A percentile compares a stretch with the other conserved stretches of the same genome.
phyloP scores from a whole-genome alignment of 1,140 invertebrate species.

The Panulirus ornatus region DNA sequence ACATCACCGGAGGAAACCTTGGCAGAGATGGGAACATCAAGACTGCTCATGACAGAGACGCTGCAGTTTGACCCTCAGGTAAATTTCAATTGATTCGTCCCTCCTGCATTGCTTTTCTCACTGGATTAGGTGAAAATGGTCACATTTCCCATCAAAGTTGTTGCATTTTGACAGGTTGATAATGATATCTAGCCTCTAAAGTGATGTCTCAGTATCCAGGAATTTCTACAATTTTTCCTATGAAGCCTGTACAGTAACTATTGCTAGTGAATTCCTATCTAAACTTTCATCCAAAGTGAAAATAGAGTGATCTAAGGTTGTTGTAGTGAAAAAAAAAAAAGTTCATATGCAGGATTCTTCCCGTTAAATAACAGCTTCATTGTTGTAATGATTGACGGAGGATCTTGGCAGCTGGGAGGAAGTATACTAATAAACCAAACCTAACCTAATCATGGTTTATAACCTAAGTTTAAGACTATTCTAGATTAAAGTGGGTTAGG shows the following conservation, averaged over 20 bases:
- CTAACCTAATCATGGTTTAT: not conserved
- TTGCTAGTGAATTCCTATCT: not conserved
- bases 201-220: not conserved
- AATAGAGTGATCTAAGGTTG: constrained; percentile 5
- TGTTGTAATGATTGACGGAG: not conserved
- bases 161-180: too few relatives aligned
- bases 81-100: not conserved
- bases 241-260: not conserved
- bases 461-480: not conserved
- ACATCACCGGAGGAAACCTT: not conserved
- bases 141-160: not conserved
- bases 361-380: not conserved
- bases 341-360: not conserved
- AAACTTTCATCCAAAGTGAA: not conserved
- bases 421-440: not conserved
- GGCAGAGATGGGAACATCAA: not conserved
- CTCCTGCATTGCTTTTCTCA: not conserved
- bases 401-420: not conserved
- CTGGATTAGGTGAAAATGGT: not conserved
- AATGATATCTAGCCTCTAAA: not conserved
- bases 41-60: too few relatives aligned
- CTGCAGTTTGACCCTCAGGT: not conserved
- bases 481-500: not conserved
- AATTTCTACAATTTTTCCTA: not conserved
- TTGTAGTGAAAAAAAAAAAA: not conserved